phyloP scores from a whole-genome alignment of 1,140 invertebrate genomes.

The Oppia nitens region DNA sequence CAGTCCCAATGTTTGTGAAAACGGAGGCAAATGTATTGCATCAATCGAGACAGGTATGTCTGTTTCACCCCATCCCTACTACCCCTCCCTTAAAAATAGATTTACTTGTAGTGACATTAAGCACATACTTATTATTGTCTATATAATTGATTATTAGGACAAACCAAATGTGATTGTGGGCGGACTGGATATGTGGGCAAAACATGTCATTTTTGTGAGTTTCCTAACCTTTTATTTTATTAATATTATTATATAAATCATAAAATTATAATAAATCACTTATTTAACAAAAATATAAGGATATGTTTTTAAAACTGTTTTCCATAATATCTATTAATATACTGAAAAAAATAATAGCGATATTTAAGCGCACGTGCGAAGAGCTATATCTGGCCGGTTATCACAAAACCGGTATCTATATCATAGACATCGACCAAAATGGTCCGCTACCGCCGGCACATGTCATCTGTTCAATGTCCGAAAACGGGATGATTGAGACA shows the following conservation, averaged over 20 bases:
- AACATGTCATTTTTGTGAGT: slow-evolving; percentile 73
- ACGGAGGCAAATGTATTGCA: slow-evolving; percentile 58
- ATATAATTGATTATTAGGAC: no score
- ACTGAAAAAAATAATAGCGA: slow-evolving; percentile 34
- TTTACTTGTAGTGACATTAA: no score
- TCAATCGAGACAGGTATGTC: background rate
- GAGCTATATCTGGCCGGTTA: slow-evolving; percentile 66
- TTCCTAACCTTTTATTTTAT: background rate
- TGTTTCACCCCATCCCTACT: no score
- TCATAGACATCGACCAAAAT: slow-evolving; percentile 76
- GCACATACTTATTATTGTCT: no score
- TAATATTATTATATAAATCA: no score
- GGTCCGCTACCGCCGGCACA: slow-evolving; percentile 72
- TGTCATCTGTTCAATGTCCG: slow-evolving; percentile 75
- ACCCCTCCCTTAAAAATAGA: no score
- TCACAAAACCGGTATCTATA: slow-evolving; percentile 71
- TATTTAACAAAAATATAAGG: no score
- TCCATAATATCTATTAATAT: no score
- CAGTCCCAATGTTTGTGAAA: slow-evolving; percentile 71
- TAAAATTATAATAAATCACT: no score
- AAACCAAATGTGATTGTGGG: slow-evolving; percentile 69
- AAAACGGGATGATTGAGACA: slow-evolving; percentile 60
- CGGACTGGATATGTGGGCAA: slow-evolving; percentile 68
- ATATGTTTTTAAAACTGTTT: slow-evolving; percentile 7
- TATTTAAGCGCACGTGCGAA: slow-evolving; percentile 75